phyloP scores from a whole-genome alignment of 2,888 invertebrate genomes.

The Theretra japonica region DNA sequence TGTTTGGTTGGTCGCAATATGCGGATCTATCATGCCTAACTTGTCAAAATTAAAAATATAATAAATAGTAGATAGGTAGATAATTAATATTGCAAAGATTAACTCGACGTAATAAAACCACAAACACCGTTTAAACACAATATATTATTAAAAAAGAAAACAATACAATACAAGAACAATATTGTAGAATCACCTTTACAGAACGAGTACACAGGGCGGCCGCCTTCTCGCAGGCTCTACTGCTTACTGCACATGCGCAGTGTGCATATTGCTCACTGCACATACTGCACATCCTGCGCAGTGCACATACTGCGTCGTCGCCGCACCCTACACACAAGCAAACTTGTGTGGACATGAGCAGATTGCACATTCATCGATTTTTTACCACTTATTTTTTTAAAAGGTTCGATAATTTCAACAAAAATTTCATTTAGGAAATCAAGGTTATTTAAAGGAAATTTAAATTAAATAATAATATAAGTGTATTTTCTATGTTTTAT shows the following conservation, averaged over 20 bases:
- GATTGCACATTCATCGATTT: neutral
- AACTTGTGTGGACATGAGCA: neutral
- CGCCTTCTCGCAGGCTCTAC: slow-evolving; percentile 23
- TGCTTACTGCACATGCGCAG: no score
- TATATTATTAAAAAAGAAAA: slow-evolving; percentile 81
- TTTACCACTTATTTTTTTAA: neutral
- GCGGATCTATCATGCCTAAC: no score
- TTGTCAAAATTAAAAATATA: neutral
- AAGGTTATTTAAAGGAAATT: no score
- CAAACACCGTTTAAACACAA: slow-evolving; percentile 77
- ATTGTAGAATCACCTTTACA: slow-evolving; percentile 79
- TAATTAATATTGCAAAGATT: neutral
- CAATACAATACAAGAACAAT: slow-evolving; percentile 83
- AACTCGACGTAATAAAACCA: slow-evolving; percentile 39
- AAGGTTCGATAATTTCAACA: neutral
- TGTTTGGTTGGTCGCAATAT: no score
- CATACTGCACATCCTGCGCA: no score
- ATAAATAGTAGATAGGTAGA: neutral
- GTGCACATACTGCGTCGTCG: neutral
- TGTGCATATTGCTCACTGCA: no score
- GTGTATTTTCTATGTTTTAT: no score
- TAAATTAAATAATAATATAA: no score
- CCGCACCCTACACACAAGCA: neutral
- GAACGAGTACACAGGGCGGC: slow-evolving; percentile 50
- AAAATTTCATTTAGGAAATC: neutral